These are phyloP conservation scores for Australoheros facetus DNA, from an alignment of 2,797 vertebrate species.

Conservation along the genomic window DNA sequence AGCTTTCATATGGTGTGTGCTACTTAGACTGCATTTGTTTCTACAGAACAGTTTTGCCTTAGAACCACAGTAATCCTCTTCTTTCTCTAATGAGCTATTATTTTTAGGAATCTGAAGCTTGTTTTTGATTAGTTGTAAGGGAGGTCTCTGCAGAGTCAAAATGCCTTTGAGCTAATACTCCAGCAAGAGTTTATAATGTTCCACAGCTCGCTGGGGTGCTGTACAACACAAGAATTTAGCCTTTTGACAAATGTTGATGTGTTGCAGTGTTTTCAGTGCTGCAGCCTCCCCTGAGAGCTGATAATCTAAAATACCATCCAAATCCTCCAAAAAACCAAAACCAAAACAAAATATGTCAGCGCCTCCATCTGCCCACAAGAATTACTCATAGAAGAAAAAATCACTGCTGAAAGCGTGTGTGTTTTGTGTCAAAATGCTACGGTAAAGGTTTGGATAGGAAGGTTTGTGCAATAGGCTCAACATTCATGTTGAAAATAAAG, in stretches of 20 bases:
- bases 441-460: background rate
- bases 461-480: background rate
- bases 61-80: background rate
- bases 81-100: background rate
- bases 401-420: background rate
- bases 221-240: background rate
- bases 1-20: background rate
- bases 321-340: background rate
- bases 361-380: background rate
- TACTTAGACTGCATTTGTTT: background rate
- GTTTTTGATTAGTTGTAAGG: background rate
- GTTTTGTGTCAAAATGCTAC: background rate
- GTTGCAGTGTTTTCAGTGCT: background rate
- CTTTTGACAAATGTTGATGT: background rate
- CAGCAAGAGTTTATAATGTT: background rate
- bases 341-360: background rate
- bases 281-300: background rate
- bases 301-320: background rate
- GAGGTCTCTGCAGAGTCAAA: background rate
- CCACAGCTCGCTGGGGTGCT: background rate
- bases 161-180: background rate
- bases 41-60: background rate
- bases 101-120: conserved; percentile 1
- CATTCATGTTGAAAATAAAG: no score
- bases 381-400: background rate